Conservation (phyloP, 1,140 invertebrate species). For the Bicyclus anynana region DNA sequence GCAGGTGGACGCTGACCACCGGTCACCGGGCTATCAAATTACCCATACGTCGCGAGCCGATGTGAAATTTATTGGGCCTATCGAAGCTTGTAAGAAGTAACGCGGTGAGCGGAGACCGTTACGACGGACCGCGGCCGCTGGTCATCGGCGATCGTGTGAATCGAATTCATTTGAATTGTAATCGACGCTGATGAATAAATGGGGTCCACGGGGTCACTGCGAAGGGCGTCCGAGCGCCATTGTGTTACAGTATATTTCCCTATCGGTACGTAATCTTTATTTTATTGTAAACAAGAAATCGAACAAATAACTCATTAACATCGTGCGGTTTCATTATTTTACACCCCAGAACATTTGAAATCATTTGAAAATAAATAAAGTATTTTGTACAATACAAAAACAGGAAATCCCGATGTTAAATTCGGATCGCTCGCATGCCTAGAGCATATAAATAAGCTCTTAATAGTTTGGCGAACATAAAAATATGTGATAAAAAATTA, state of each 20-base stretch:
- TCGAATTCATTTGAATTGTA: slow-evolving; percentile 60
- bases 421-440: not conserved
- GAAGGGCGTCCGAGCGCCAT: slow-evolving; percentile 36
- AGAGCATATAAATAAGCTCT: not conserved
- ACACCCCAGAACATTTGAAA: no score
- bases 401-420: not conserved
- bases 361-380: slow-evolving; percentile 1
- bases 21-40: slow-evolving; percentile 55
- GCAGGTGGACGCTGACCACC: slow-evolving; percentile 56
- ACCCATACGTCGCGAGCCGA: slow-evolving; percentile 41
- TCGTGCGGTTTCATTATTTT: no score
- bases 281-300: no score
- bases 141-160: slow-evolving; percentile 46
- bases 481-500: slow-evolving; percentile 4
- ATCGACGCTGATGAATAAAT: slow-evolving; percentile 42
- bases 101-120: slow-evolving; percentile 46
- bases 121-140: slow-evolving; percentile 15
- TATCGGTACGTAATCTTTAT: no score
- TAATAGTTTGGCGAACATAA: slow-evolving; percentile 1
- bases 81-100: slow-evolving; percentile 45
- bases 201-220: slow-evolving; percentile 42
- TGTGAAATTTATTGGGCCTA: slow-evolving; percentile 46
- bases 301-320: no score
- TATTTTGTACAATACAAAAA: not conserved
- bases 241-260: no score